These are phyloP conservation scores for Eremobia ochroleuca DNA, from an alignment of 2,888 invertebrate species.

Conservation along the genomic window DNA sequence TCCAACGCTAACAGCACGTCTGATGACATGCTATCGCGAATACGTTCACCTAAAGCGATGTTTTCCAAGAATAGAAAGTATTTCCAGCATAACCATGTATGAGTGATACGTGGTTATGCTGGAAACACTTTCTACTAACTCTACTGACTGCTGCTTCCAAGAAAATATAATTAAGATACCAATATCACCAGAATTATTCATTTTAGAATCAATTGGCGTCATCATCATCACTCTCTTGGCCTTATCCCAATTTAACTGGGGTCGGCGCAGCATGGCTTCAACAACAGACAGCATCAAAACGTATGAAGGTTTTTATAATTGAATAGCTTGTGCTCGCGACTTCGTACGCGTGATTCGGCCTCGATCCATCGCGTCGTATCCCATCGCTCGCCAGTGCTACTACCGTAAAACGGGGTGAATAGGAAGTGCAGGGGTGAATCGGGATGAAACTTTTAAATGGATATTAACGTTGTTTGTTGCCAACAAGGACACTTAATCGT, in stretches of 20 bases:
- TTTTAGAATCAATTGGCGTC: not conserved
- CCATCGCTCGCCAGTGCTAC: too few relatives aligned
- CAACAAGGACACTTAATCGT: too few relatives aligned
- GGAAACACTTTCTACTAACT: not conserved
- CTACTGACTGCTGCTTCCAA: not conserved
- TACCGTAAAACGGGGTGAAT: too few relatives aligned
- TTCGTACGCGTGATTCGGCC: too few relatives aligned
- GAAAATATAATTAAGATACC: not conserved
- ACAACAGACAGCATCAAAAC: not conserved
- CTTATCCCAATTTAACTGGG: not conserved
- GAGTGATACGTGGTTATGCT: too few relatives aligned
- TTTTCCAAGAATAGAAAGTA: not conserved
- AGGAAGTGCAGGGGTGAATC: too few relatives aligned
- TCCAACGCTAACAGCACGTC: not conserved
- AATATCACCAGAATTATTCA: not conserved
- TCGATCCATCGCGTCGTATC: too few relatives aligned
- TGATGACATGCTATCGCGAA: conserved; percentile 8
- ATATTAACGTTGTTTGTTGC: too few relatives aligned
- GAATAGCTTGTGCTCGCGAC: not conserved
- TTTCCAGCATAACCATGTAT: not conserved
- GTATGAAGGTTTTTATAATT: not conserved
- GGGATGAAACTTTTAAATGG: too few relatives aligned
- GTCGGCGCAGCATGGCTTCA: not conserved
- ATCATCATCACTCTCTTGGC: not conserved
- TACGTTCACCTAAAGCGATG: not conserved